These are phyloP conservation scores for Tenthredo notha DNA, from an alignment of 2,888 invertebrate genomes.

Conservation along the genomic window DNA sequence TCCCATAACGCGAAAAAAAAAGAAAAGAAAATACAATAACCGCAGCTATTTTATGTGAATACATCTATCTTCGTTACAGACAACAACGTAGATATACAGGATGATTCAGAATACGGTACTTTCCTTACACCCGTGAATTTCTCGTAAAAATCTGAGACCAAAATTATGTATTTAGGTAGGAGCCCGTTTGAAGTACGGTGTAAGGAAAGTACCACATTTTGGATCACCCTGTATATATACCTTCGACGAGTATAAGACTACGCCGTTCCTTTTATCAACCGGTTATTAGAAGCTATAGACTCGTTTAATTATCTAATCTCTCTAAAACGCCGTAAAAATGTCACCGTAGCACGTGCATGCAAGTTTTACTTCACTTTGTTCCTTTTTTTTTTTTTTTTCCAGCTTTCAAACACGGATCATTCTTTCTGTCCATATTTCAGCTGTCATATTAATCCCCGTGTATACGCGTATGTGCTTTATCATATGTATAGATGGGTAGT, in stretches of 20 bases:
- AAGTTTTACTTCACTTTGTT: neutral
- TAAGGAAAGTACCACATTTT: too few species aligned
- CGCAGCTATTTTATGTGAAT: constrained; percentile 8
- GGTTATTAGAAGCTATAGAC: neutral
- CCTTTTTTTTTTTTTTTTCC: neutral
- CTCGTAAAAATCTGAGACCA: too few species aligned
- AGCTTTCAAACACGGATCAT: neutral
- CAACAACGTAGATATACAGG: neutral
- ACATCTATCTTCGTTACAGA: neutral
- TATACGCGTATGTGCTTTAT: neutral
- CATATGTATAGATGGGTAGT: neutral
- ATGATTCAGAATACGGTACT: too few species aligned
- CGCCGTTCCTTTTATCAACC: constrained; percentile 1
- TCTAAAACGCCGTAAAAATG: constrained; percentile 26
- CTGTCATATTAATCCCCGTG: neutral
- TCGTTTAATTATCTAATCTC: constrained; percentile 40
- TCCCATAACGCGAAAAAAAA: constrained; percentile 7
- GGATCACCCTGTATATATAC: too few species aligned
- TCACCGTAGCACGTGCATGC: constrained; percentile 25
- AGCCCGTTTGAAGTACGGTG: too few species aligned
- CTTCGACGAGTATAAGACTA: neutral
- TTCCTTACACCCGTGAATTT: too few species aligned
- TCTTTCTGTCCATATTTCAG: neutral
- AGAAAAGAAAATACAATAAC: neutral
- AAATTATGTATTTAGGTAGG: too few species aligned